A percentile compares a stretch with the other conserved stretches of the same genome.
phyloP scores from a whole-genome alignment of 2,113 vertebrate genomes.

The Tragelaphus imberbis region DNA sequence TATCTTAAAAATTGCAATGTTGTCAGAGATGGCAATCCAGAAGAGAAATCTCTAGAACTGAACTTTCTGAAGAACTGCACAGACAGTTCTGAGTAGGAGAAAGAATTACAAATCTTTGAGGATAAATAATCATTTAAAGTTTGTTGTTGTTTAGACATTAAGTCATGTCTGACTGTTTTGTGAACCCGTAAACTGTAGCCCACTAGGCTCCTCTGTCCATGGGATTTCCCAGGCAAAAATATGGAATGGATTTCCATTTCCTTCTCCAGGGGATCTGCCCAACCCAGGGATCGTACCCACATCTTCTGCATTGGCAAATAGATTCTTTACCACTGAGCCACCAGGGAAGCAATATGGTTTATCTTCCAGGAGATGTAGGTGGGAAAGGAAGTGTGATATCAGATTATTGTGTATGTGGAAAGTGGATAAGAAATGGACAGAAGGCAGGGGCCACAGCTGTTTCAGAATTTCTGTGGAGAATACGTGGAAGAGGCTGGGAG shows the following conservation, averaged over 20 bases:
- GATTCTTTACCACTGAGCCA: background rate
- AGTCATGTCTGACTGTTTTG: background rate
- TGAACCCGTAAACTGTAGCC: background rate
- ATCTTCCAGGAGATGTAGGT: background rate
- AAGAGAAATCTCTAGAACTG: background rate
- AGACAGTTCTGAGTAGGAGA: background rate
- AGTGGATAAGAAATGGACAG: background rate
- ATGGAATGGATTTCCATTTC: background rate
- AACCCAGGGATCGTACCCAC: background rate
- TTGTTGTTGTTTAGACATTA: background rate
- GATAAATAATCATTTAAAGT: background rate
- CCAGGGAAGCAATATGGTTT: background rate
- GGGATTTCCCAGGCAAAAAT: background rate
- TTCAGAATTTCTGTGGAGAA: background rate
- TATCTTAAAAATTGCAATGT: background rate
- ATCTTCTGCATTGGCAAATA: background rate
- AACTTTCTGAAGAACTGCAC: background rate
- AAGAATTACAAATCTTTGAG: background rate
- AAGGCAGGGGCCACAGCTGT: background rate
- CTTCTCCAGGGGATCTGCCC: background rate
- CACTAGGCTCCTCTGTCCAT: background rate
- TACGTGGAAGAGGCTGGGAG: background rate
- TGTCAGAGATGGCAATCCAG: background rate
- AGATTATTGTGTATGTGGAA: background rate
- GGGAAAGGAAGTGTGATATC: background rate